Evolutionary conservation across 2,888 invertebrate species (phyloP), one percentile per base, ranked within the genome.

Genomic region (Drosophila lacicola): DNA sequence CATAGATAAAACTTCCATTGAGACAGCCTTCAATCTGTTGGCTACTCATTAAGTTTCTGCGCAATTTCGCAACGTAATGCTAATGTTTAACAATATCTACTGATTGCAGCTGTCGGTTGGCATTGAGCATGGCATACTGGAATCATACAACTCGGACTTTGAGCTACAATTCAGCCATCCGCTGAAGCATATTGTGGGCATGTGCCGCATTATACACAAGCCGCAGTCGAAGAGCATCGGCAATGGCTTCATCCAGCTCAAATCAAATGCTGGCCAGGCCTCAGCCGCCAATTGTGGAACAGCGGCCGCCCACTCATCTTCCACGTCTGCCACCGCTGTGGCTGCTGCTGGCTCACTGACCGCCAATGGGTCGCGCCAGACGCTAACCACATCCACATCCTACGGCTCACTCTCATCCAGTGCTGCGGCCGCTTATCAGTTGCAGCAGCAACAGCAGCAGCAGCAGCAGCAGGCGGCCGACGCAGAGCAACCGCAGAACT

Each of bases 121-220:
- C 1, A 93, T 96, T 13, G 95, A 96, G 91, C 95, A 95, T 79
- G 95, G 96, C 1, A 93, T 94, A 39, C 88, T 95, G 33, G 95
- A 95, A 81, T 95, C 95, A 0, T 95, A 95, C 90, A 95, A 96
- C 86, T 94, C 94, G 5, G 95, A 95, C 90, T 95, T 96, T 73
- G 95, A 96, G 86, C 93, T 95, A 0, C 94, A 95, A 56, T 94
- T 95, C 60, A 93, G 95, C 0, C 95, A 95, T 90, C 93, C 94
- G 66, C 89, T 95, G 4, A 94, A 94, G 33, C 94, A 95, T 80
- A 95, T 96, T 90, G 93, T 93, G 50, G 92, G 94, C 69, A 92
- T 93, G 92, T 92, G 93, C 66, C 92, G 92, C 69, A 91, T 92
- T 68, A 85, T 91, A 36, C 91, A 92, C 74, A 90, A 90, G 41